Evolutionary conservation across 2,113 vertebrate species (phyloP), one percentile per base, ranked within the genome.

Genomic region (Sapajus apella): DNA sequence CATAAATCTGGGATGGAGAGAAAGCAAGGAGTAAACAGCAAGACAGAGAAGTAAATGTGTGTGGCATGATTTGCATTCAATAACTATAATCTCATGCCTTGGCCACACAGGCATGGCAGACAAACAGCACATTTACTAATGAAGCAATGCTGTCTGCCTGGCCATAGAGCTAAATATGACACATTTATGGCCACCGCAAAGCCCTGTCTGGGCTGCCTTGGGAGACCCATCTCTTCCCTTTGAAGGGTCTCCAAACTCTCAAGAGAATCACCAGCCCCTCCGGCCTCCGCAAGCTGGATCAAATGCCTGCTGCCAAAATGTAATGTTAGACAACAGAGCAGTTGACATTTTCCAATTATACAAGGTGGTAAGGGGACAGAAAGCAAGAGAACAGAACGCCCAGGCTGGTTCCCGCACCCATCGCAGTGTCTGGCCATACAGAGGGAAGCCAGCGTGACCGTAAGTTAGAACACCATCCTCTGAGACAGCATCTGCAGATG

Each of bases 31-130:
- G 66, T 32, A 45, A 85, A 9, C n/a, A 94, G 90, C 4, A 52
- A 94, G 85, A 14, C 87, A 89, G 75, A 90, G 86, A 95, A 92
- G 83, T 90, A 56, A 55, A 87, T 68, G 97, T 92, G 47, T 32
- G 23, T 5, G 30, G 8, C 13, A 0, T 73, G 95, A 58, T 88
- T 92, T 89, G 82, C 90, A 77, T 97, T 86, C 45, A 77, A 40
- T 76, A 87, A 98, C 79, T 10, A 43, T 0, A 17, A 40, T 81
- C 93, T 90, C 94, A 45, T 4, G 40, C 82, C 75, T n/a, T 8
- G 96, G 75, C 61, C 66, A 79, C 11, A 7, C 5, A 83, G 96
- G 97, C 35, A 0, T 1, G 66, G 50, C 50, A 40, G 88, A 84
- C 92, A 90, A 86, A 20, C 40, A 45, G 86, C 20, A 93, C 43